These are phyloP conservation scores for Carabus problematicus DNA, from an alignment of 2,888 invertebrate species.

Conservation along the genomic window DNA sequence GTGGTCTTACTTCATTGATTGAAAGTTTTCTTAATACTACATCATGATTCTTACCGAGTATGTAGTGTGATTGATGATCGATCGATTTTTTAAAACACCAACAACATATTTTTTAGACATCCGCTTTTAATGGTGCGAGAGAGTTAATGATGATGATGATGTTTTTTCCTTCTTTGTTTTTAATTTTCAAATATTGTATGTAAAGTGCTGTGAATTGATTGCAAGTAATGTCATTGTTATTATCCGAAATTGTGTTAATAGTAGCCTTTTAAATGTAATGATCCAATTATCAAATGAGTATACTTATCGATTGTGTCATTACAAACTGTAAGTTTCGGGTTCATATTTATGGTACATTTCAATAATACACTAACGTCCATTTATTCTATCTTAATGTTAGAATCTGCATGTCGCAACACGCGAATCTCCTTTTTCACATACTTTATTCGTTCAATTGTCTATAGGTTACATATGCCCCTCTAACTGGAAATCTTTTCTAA, in stretches of 20 bases:
- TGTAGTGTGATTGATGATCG: conserved; percentile 9
- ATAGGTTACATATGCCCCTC: too few species aligned
- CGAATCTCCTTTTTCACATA: too few species aligned
- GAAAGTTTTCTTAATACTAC: too few species aligned
- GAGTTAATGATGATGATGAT: neutral
- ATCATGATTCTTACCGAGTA: conserved; percentile 3
- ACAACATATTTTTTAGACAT: conserved; percentile 5
- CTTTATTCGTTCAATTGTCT: too few species aligned
- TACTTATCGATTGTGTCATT: neutral
- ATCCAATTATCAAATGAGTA: neutral
- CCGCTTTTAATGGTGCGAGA: neutral
- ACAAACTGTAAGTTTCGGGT: neutral
- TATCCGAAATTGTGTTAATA: neutral
- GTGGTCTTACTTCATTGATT: conserved; percentile 12
- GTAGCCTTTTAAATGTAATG: neutral
- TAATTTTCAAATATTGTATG: neutral
- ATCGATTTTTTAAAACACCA: conserved; percentile 13
- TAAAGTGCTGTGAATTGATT: conserved; percentile 16
- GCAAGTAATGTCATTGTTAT: conserved; percentile 4
- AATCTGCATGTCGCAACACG: too few species aligned
- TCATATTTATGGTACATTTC: neutral
- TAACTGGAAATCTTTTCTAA: too few species aligned
- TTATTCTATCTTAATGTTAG: too few species aligned
- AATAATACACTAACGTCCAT: too few species aligned
- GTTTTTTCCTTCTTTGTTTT: neutral